Base-by-base conservation (phyloP, 1,140 invertebrate genomes). In the Pristionchus pacificus region DNA sequence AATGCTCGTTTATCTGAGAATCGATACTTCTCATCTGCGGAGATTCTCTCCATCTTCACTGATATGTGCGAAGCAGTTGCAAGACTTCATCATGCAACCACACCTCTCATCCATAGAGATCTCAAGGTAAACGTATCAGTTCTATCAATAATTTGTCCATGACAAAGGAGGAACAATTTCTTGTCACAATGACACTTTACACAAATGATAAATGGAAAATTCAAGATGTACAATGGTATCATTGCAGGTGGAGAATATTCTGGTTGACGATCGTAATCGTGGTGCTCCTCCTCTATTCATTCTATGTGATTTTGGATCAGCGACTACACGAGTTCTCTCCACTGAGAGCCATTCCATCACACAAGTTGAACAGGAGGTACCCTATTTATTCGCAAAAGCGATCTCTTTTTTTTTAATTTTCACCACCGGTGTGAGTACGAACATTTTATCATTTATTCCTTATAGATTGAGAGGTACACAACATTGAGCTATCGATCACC, bases 51-150 rank as follows among this genome's bases (percentile, higher is more conserved):
- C 82, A 95, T 97, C 85, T 93, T 96, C 87, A 93, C 92, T 88
- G 93, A 97, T 88, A 89, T 92, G 70, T 92, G 92, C 85, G 91
- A 94, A 87, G 93, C 92, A 70, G 92, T 97, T 15, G 92, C 92
- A 30, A 87, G 93, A 74, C 87, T 97, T 76, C 93, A 96, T 86
- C 91, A 94, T 85, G 94, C 92, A 87, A 91, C 93, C 85, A 94
- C 93, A 24, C 93, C 93, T 59, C 94, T 96, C 80, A 91, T 95
- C 81, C 94, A 97, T 87, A 88, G 93, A 77, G 93, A 97, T 88
- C 87, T 97, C 74, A 97, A 97, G 88, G 91, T 91, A 84, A 80
- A 38, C 19, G 38, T 75, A 27, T n/a, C 27, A 70, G 10, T 29
- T 32, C 31, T 55, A 33, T 49, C 29, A 31, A 65, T 63, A 62